Percentiles rank a stretch among this genome's conserved stretches.
Evolutionary conservation across 2,888 invertebrate genomes (phyloP).

Genomic region (Falcaria lacertinaria): DNA sequence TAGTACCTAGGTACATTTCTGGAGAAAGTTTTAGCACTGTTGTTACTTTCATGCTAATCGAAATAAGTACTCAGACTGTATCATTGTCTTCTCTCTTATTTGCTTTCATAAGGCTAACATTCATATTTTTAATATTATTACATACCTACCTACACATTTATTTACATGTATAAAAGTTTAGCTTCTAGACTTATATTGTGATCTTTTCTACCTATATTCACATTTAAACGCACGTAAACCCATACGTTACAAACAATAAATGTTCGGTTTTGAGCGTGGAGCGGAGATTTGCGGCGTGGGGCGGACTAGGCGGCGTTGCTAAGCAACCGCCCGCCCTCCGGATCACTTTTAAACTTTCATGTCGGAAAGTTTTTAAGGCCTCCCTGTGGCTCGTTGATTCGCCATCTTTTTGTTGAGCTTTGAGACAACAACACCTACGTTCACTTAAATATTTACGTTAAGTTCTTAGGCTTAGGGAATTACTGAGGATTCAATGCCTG

Average conservation of each 20-base stretch:
- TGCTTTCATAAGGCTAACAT: too few relatives aligned
- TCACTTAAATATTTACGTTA: conserved; percentile 9
- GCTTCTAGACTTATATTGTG: too few relatives aligned
- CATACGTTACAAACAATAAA: conserved; percentile 61
- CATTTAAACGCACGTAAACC: conserved; percentile 34
- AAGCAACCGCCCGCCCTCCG: conserved; percentile 54
- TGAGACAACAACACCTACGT: conserved; percentile 37
- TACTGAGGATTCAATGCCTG: too few relatives aligned
- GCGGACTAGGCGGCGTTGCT: conserved; percentile 65
- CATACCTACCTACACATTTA: too few relatives aligned
- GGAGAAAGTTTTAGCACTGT: too few relatives aligned
- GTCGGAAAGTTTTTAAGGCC: conserved; percentile 77
- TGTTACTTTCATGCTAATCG: too few relatives aligned
- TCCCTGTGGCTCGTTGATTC: conserved; percentile 70
- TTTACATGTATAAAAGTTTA: too few relatives aligned
- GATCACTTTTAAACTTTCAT: conserved; percentile 80
- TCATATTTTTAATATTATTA: too few relatives aligned
- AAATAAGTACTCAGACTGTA: too few relatives aligned
- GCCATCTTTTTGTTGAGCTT: conserved; percentile 64
- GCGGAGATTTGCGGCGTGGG: conserved; percentile 72
- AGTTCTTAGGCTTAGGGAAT: conserved; percentile 26
- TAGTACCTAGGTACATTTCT: not conserved
- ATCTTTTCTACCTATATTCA: too few relatives aligned
- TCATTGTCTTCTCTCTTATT: too few relatives aligned
- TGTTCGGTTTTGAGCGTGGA: conserved; percentile 64